Conservation (phyloP, 1,140 invertebrate species). For the Calliopsis andreniformis region DNA sequence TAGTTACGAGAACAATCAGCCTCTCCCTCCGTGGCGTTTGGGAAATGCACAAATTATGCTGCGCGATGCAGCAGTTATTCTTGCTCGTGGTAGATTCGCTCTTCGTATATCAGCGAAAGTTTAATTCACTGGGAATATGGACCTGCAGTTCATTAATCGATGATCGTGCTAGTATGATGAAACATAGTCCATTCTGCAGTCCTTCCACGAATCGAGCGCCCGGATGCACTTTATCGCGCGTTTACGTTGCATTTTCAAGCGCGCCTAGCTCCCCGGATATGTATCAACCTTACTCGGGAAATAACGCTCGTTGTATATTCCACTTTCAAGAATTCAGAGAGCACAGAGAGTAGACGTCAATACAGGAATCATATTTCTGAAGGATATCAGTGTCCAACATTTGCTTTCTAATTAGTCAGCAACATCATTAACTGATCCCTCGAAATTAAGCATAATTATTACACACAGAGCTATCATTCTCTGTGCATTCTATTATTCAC, state of each 20-base stretch:
- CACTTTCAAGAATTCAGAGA: no score
- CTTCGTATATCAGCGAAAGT: conserved; percentile 21
- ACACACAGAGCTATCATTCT: no score
- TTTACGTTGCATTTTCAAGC: not conserved
- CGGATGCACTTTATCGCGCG: not conserved
- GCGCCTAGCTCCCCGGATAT: no score
- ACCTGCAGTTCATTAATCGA: conserved; percentile 35
- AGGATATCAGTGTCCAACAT: no score
- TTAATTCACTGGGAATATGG: conserved; percentile 34
- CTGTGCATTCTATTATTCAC: no score
- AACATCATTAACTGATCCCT: no score
- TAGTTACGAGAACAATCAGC: conserved; percentile 7
- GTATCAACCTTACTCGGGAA: no score
- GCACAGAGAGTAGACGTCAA: no score
- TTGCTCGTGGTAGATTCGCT: conserved; percentile 1
- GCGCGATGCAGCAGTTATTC: conserved; percentile 2
- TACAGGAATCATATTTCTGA: no score
- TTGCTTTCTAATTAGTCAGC: no score
- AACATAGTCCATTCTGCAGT: not conserved
- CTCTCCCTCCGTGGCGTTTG: not conserved
- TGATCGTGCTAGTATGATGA: not conserved
- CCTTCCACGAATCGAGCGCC: not conserved
- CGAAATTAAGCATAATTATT: no score
- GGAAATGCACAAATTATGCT: not conserved
- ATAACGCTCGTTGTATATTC: no score